Conservation (phyloP, 2,113 vertebrate genomes). For the Centropus unirufus region DNA sequence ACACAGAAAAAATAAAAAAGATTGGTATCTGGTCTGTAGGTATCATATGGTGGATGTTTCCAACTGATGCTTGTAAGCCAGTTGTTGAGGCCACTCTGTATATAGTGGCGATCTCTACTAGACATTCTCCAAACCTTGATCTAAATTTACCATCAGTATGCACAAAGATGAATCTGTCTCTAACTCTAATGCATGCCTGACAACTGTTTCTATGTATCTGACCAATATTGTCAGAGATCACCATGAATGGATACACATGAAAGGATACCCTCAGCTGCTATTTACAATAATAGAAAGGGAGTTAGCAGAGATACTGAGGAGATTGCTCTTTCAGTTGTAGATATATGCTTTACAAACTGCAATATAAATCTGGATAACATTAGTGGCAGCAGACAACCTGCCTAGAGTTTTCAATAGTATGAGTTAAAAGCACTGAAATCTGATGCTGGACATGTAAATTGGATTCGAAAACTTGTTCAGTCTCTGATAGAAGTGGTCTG, state of each 20-base stretch:
- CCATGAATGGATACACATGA: neutral
- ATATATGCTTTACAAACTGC: neutral
- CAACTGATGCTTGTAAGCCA: neutral
- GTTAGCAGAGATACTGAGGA: neutral
- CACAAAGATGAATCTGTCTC: neutral
- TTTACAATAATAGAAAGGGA: neutral
- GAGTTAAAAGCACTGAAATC: neutral
- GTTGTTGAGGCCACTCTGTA: neutral
- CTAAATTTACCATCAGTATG: neutral
- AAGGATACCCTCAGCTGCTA: neutral
- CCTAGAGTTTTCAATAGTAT: neutral
- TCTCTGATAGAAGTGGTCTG: neutral
- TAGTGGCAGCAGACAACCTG: neutral
- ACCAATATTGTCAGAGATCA: neutral
- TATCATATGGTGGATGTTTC: neutral
- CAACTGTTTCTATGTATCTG: neutral
- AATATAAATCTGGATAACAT: neutral
- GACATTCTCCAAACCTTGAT: neutral
- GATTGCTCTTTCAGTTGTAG: neutral
- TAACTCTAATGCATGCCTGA: neutral
- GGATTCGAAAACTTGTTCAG: neutral
- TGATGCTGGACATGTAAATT: neutral
- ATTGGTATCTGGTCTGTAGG: neutral
- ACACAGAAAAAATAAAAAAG: neutral
- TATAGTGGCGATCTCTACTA: neutral